Conservation (phyloP, 1,140 invertebrate genomes). For the Agraylea sexmaculata region DNA sequence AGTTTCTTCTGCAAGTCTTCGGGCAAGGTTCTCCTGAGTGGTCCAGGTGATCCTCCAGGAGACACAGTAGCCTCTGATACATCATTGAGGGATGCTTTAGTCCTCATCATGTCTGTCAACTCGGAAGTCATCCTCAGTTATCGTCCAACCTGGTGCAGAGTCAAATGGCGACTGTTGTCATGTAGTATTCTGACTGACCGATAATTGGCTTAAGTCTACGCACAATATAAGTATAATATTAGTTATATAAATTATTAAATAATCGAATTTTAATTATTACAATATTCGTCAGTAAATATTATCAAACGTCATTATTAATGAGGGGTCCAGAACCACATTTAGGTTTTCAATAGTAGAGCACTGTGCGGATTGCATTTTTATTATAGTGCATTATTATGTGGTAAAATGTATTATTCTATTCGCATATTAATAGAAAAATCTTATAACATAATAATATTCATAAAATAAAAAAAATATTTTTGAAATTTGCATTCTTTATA, state of each 20-base stretch:
- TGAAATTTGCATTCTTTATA: no score
- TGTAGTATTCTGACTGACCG: no score
- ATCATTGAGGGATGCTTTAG: constrained; percentile 36
- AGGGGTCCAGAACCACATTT: no score
- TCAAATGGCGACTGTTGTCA: no score
- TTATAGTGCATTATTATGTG: no score
- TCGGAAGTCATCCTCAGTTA: constrained; percentile 57
- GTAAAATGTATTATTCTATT: no score
- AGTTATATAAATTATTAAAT: constrained; percentile 3
- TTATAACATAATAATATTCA: no score
- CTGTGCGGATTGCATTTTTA: no score
- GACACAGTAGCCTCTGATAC: constrained; percentile 34
- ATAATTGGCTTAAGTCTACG: not conserved
- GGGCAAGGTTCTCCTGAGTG: constrained; percentile 38
- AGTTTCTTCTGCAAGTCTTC: constrained; percentile 39
- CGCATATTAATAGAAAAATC: no score
- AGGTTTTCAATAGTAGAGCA: no score
- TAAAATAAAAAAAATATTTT: no score
- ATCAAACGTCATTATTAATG: no score
- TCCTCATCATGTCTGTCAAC: constrained; percentile 49
- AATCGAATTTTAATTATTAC: not conserved
- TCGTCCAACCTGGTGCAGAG: constrained; percentile 28
- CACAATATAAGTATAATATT: constrained; percentile 1
- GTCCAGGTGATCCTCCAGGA: constrained; percentile 41
- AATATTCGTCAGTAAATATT: not conserved